Conservation (phyloP, 2,797 vertebrate species). For the Squalus acanthias region DNA sequence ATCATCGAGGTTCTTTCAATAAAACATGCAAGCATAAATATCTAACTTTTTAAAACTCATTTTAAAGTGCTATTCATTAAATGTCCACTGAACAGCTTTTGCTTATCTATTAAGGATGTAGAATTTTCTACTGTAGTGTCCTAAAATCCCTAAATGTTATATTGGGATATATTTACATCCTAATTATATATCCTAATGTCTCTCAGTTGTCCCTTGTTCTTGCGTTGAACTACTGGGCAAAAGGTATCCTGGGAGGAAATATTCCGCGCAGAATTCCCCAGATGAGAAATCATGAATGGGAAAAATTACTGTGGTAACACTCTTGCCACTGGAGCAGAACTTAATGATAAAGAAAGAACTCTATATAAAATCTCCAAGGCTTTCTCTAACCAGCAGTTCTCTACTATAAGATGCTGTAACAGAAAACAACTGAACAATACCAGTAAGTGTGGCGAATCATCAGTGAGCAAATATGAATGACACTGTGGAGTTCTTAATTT, state of each 20-base stretch:
- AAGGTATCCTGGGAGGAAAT: neutral
- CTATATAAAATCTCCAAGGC: slow-evolving; percentile 12
- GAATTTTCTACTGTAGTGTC: neutral
- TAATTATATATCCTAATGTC: neutral
- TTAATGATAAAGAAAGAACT: slow-evolving; percentile 13
- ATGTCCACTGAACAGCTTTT: neutral
- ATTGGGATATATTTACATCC: neutral
- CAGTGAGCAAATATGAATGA: neutral
- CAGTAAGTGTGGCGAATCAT: neutral
- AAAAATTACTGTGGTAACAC: neutral
- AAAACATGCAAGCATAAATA: slow-evolving; percentile 12
- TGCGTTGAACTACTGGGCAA: neutral
- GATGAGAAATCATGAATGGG: neutral
- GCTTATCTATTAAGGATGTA: neutral
- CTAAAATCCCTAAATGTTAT: neutral
- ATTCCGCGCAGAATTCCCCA: neutral
- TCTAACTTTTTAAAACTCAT: neutral
- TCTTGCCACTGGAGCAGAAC: neutral
- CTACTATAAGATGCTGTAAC: neutral
- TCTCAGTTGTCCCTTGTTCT: neutral
- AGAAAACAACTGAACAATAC: neutral
- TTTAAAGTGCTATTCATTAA: neutral
- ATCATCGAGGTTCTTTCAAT: neutral
- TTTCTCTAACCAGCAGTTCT: neutral
- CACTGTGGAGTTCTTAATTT: neutral